These are phyloP conservation scores for Dermatemys mawii DNA, from an alignment of 2,113 vertebrate species.

Conservation along the genomic window DNA sequence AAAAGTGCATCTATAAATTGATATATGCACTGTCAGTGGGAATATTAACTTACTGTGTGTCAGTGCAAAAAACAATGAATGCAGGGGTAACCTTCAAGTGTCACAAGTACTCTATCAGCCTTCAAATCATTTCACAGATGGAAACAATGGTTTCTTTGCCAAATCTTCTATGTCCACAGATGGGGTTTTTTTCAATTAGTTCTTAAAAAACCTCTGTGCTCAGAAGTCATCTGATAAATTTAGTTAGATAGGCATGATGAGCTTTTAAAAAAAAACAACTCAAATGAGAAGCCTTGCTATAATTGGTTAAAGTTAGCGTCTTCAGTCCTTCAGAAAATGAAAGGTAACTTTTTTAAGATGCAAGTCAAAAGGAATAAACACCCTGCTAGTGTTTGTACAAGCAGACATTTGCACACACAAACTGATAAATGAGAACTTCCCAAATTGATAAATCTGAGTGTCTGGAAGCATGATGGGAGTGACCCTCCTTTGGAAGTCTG, in stretches of 20 bases:
- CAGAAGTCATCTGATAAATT: neutral
- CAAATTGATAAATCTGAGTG: neutral
- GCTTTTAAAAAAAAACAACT: neutral
- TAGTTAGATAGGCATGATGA: neutral
- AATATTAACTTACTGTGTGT: conserved; percentile 32
- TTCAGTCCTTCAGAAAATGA: neutral
- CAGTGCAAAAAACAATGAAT: conserved; percentile 48
- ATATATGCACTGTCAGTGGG: neutral
- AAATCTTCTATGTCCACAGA: conserved; percentile 57
- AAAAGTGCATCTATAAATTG: conserved; percentile 58
- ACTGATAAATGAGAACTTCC: neutral
- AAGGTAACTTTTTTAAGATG: neutral
- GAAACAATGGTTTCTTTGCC: conserved; percentile 55
- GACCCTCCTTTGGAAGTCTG: rapidly evolving
- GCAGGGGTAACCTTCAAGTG: conserved; percentile 46
- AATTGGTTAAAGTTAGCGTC: neutral
- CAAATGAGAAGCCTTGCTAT: neutral
- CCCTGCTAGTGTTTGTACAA: neutral
- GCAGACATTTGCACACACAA: neutral
- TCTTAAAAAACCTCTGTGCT: conserved; percentile 25
- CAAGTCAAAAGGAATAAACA: neutral
- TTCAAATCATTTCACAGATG: conserved; percentile 60
- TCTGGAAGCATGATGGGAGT: neutral
- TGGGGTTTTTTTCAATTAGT: conserved; percentile 57
- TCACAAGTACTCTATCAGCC: conserved; percentile 46